phyloP scores from a whole-genome alignment of 2,113 vertebrate species.

The Colinus virginianus region DNA sequence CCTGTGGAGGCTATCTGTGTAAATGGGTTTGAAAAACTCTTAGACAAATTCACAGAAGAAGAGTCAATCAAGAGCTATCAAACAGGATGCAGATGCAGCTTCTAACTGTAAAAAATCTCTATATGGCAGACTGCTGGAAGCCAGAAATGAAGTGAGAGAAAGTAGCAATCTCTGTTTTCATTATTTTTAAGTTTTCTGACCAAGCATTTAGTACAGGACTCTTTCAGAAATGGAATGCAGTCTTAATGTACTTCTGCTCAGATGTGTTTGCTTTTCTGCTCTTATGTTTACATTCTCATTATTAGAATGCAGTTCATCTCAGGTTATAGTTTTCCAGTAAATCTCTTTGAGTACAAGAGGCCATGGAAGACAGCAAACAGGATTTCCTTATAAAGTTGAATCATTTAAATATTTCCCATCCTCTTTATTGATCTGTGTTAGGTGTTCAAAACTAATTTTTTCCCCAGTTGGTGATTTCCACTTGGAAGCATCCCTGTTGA shows the following conservation, averaged over 20 bases:
- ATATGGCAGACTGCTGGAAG: background rate
- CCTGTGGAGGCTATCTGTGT: background rate
- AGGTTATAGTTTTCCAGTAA: constrained; percentile 6
- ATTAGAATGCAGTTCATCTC: background rate
- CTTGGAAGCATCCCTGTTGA: constrained; percentile 58
- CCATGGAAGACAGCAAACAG: background rate
- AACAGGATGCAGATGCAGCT: constrained; percentile 23
- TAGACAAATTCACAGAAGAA: constrained; percentile 21
- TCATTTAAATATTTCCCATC: constrained; percentile 39
- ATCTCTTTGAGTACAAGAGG: background rate
- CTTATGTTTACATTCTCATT: background rate
- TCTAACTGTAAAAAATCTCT: background rate
- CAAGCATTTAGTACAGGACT: accelerated
- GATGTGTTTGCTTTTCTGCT: background rate
- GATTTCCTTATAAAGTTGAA: constrained; percentile 32
- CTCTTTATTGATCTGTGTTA: constrained; percentile 61
- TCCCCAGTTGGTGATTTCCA: constrained; percentile 69
- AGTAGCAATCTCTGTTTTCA: background rate
- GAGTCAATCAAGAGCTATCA: constrained; percentile 16
- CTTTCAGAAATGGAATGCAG: background rate
- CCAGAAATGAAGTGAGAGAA: background rate
- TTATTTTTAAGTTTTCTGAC: background rate
- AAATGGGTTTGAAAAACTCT: constrained; percentile 46
- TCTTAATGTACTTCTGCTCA: background rate
- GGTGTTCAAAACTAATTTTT: constrained; percentile 75